Base-by-base conservation (phyloP, 2,888 invertebrate genomes). In the Pimpla rufipes region DNA sequence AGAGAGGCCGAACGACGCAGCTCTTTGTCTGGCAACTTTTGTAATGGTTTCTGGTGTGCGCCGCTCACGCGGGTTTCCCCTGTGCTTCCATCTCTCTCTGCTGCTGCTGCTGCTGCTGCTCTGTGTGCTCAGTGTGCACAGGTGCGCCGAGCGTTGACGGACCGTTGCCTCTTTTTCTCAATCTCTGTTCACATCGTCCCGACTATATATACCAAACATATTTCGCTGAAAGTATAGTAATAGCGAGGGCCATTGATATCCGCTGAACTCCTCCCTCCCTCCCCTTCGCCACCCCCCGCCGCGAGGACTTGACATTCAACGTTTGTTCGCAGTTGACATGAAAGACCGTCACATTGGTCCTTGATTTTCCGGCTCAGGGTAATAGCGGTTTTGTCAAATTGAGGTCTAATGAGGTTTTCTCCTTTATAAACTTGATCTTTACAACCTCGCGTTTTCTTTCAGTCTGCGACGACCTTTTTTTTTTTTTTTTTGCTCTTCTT, bases 1-100 rank as follows among this genome's bases (percentile, higher is more conserved):
- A 29, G 55, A n/a, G 42, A 57, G 42, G 29, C 57, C 55, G 74
- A n/a, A 37, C 37, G 37, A 45, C 59, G 55, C 6, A 18, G 47
- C 21, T 55, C 35, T 74, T 78, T 81, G 68, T 82, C 45, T n/a
- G 37, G 23, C 35, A 75, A 79, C 79, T 79, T 82, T 82, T 79
- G 79, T 82, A 57, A 81, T 62, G 81, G 70, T 59, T 81, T 75
- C 76, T 23, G 21, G 73, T 50, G 75, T 47, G 59, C 40, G 13
- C 37, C 57, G 42, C 73, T n/a, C n/a, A 5, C 29, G 29, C 29
- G 5, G 73, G 42, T 73, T 50, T 40, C 35, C 37, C 18, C 16
- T 37, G 37, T 13, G 4, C n/a, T n/a, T n/a, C n/a, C n/a, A n/a
- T 29, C 29, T 29, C 29, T 29, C 29, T 29, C 29, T 29, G 29